These are phyloP conservation scores for Cephus pygmeus DNA, from an alignment of 2,888 invertebrate genomes.

Conservation along the genomic window DNA sequence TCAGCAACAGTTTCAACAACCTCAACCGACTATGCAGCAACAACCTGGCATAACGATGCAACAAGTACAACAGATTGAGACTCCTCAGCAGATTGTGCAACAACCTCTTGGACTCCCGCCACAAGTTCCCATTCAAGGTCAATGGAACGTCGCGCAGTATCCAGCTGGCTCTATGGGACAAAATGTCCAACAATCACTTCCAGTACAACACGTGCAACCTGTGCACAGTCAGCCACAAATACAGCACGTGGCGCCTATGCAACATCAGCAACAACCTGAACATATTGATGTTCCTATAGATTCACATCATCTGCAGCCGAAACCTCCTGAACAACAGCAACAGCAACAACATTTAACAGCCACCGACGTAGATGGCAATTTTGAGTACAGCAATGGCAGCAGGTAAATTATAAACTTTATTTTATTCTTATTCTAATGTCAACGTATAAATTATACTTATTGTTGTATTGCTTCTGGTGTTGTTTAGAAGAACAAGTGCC, in stretches of 20 bases:
- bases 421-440: neutral
- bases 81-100: conserved; percentile 6
- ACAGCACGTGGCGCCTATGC: conserved; percentile 21
- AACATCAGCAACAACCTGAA: conserved; percentile 22
- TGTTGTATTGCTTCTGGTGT: neutral
- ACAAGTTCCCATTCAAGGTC: conserved; percentile 22
- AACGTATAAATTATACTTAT: neutral
- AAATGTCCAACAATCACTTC: conserved; percentile 37
- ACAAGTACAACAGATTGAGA: conserved; percentile 13
- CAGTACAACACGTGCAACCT: conserved; percentile 41
- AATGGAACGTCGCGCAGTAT: conserved; percentile 30
- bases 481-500: conserved; percentile 52
- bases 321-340: conserved; percentile 47
- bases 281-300: conserved; percentile 22
- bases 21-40: conserved; percentile 23
- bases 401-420: conserved; percentile 38
- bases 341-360: conserved; percentile 16
- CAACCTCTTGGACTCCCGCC: neutral
- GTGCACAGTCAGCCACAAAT: conserved; percentile 35
- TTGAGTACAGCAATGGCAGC: conserved; percentile 42
- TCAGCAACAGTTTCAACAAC: conserved; percentile 30
- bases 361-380: conserved; percentile 36
- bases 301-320: conserved; percentile 48
- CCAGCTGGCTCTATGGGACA: conserved; percentile 24
- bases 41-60: conserved; percentile 17